Percentiles rank a stretch among this genome's conserved stretches.
Evolutionary conservation across 2,797 vertebrate genomes (phyloP).

Genomic region (Lutjanus campechanus): DNA sequence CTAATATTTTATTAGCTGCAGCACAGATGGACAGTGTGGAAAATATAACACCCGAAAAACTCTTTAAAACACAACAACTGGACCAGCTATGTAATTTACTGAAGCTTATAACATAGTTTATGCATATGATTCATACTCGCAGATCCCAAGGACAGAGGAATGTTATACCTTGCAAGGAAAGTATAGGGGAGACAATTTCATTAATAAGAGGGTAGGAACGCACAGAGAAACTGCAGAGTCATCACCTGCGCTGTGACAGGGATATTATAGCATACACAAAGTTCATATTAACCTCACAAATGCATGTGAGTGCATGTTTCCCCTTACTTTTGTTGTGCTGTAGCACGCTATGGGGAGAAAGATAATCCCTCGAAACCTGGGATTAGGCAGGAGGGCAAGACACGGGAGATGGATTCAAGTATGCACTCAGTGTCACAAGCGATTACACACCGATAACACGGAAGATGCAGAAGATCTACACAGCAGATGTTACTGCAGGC

Average conservation of each 20-base stretch:
- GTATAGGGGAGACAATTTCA: conserved; percentile 67
- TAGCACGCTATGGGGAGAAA: conserved; percentile 58
- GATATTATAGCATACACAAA: conserved; percentile 60
- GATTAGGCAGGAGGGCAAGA: conserved; percentile 65
- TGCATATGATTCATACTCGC: conserved; percentile 50
- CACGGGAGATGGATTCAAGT: conserved; percentile 57
- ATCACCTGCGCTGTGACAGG: conserved; percentile 52
- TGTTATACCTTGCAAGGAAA: conserved; percentile 53
- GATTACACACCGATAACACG: conserved; percentile 64
- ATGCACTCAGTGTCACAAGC: conserved; percentile 62
- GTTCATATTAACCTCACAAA: conserved; percentile 49
- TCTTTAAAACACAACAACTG: conserved; percentile 46
- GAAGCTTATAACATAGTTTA: conserved; percentile 29
- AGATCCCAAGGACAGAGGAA: conserved; percentile 57
- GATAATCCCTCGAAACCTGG: conserved; percentile 73
- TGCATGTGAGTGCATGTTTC: conserved; percentile 68
- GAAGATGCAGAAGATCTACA: conserved; percentile 39
- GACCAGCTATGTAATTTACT: conserved; percentile 63
- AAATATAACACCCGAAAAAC: conserved; percentile 37
- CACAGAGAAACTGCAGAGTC: conserved; percentile 68
- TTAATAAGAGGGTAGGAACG: conserved; percentile 79
- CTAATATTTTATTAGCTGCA: conserved; percentile 54
- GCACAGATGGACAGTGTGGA: conserved; percentile 59
- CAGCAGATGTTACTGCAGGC: conserved; percentile 39
- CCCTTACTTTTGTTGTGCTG: conserved; percentile 49